A percentile compares a stretch with the other conserved stretches of the same genome.
Conservation (phyloP, 2,113 vertebrate species). For the Macquaria ambigua region DNA sequence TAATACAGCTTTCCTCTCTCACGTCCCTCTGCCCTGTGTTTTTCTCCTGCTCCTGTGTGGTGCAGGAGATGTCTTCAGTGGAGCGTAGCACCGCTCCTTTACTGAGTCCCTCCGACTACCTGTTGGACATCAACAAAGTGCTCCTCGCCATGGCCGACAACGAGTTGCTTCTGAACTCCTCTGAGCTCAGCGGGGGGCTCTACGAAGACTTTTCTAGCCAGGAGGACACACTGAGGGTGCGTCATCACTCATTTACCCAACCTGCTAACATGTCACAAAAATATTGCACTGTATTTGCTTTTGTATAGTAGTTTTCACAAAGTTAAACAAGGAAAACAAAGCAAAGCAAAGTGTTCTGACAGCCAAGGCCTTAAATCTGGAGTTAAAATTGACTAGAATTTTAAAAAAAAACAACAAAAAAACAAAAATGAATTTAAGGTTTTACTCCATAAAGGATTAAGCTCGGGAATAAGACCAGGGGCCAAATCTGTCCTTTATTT, state of each 20-base stretch:
- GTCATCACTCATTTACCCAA: neutral
- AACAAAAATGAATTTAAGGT: too few species aligned
- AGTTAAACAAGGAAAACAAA: neutral
- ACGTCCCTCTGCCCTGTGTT: neutral
- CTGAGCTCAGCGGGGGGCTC: slow-evolving; percentile 88
- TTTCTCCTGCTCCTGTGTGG: neutral
- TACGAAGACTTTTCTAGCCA: slow-evolving; percentile 94
- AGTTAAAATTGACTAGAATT: too few species aligned
- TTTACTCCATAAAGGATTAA: neutral
- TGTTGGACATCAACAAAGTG: slow-evolving; percentile 93
- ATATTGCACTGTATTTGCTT: neutral
- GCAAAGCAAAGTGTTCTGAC: neutral
- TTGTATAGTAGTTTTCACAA: neutral
- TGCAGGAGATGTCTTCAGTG: slow-evolving; percentile 65
- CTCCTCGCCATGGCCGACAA: slow-evolving; percentile 90
- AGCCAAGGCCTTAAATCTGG: neutral
- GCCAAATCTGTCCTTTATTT: neutral
- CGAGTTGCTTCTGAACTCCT: slow-evolving; percentile 92
- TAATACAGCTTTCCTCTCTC: neutral
- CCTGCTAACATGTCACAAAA: neutral
- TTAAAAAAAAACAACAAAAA: too few species aligned
- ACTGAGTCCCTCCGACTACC: slow-evolving; percentile 87
- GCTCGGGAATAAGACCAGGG: neutral
- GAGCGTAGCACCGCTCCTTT: slow-evolving; percentile 40
- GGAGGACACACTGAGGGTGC: slow-evolving; percentile 93